A percentile compares a stretch with the other conserved stretches of the same genome.
These are phyloP conservation scores for Notamacropus eugenii DNA, from an alignment of 2,797 vertebrate genomes.

Conservation along the genomic window DNA sequence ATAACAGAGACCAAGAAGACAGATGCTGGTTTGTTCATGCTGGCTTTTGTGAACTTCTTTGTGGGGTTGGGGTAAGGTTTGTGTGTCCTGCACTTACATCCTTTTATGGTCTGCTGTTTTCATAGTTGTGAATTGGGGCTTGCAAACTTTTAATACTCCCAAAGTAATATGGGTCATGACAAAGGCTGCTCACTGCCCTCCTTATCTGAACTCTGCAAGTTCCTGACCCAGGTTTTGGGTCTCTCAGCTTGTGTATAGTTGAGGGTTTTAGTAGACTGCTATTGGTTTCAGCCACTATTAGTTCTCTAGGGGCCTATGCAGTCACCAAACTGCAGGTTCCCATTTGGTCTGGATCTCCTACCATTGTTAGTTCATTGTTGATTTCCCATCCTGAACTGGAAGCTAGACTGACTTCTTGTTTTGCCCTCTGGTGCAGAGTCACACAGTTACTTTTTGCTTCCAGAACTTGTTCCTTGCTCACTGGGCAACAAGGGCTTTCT, in stretches of 20 bases:
- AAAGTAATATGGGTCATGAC: background rate
- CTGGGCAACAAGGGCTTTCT: background rate
- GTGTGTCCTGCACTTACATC: background rate
- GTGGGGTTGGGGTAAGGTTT: background rate
- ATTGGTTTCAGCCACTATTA: background rate
- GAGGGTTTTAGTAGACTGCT: background rate
- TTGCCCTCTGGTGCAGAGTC: background rate
- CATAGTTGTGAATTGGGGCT: background rate
- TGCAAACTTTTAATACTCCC: background rate
- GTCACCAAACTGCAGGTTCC: background rate
- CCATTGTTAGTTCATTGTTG: background rate
- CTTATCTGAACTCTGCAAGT: background rate
- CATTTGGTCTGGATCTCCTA: background rate
- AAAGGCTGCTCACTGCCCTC: background rate
- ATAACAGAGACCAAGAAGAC: constrained; percentile 2
- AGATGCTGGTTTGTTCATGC: background rate
- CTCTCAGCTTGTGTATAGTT: background rate
- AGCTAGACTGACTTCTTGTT: background rate
- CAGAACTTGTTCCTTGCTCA: background rate
- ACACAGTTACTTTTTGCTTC: background rate
- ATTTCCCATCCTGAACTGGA: background rate
- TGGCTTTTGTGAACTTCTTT: background rate
- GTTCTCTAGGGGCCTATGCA: background rate
- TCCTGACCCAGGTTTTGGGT: background rate
- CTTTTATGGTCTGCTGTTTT: background rate